Conservation (phyloP, 1,140 invertebrate species). For the Drosophila obscura region DNA sequence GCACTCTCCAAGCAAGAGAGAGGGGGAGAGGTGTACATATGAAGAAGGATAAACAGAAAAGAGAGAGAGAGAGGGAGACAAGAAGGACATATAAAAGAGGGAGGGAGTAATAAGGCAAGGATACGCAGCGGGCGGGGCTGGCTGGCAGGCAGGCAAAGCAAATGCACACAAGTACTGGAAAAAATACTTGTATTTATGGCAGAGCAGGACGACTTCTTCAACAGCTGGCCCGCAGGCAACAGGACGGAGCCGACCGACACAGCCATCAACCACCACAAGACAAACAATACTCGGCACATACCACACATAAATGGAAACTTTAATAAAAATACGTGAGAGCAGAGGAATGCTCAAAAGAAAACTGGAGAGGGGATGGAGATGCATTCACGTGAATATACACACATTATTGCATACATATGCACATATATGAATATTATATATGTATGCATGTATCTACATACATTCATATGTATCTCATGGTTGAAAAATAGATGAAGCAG, state of each 20-base stretch:
- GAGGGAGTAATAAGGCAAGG: no score
- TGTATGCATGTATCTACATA: conserved; percentile 16
- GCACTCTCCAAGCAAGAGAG: conserved; percentile 48
- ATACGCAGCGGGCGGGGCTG: neutral
- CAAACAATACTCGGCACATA: conserved; percentile 2
- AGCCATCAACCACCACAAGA: conserved; percentile 56
- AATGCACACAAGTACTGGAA: conserved; percentile 19
- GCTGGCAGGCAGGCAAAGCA: neutral
- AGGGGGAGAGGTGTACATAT: conserved; percentile 20
- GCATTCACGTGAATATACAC: conserved; percentile 28
- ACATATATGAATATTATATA: conserved; percentile 15
- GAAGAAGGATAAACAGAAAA: conserved; percentile 38
- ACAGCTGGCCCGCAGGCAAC: conserved; percentile 68
- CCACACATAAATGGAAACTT: conserved; percentile 34
- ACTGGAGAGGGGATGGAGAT: conserved; percentile 3
- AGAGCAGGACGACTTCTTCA: conserved; percentile 39
- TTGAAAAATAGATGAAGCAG: conserved; percentile 65
- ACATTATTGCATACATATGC: conserved; percentile 16
- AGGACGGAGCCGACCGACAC: conserved; percentile 31
- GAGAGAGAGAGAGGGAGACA: conserved; percentile 14
- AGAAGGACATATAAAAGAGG: no score
- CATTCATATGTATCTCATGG: conserved; percentile 44
- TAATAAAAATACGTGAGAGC: conserved; percentile 61
- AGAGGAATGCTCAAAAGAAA: conserved; percentile 66
- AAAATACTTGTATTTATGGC: conserved; percentile 7